These are phyloP conservation scores for Bombus turneri DNA, from an alignment of 1,140 invertebrate species.

Conservation along the genomic window DNA sequence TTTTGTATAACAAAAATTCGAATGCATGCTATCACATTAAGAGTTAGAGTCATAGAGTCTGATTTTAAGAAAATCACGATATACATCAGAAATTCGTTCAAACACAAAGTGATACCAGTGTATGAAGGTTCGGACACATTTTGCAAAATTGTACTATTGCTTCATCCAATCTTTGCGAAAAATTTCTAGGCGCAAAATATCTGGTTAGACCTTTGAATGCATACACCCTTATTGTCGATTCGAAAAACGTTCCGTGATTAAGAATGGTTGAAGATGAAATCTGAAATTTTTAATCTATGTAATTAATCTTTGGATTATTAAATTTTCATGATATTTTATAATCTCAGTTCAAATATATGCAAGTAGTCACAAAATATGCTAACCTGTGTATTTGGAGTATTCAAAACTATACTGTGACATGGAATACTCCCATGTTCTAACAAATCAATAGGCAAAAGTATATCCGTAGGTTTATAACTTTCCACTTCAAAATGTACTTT, in stretches of 20 bases:
- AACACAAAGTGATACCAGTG: constrained; percentile 81
- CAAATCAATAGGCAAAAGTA: constrained; percentile 79
- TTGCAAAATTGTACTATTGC: constrained; percentile 83
- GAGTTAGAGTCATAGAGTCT: constrained; percentile 44
- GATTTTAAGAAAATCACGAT: constrained; percentile 44
- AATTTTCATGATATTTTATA: background rate
- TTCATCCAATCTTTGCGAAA: constrained; percentile 84
- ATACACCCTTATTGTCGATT: constrained; percentile 80
- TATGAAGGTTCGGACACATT: constrained; percentile 84
- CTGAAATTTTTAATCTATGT: constrained; percentile 55
- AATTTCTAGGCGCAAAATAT: constrained; percentile 82
- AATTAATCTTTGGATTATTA: background rate
- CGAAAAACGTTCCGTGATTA: constrained; percentile 74
- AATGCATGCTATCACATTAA: constrained; percentile 61
- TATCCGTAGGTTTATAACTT: constrained; percentile 80
- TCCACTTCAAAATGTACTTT: constrained; percentile 85
- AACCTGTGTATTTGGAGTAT: constrained; percentile 86
- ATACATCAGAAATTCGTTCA: constrained; percentile 52
- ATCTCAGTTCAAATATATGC: no score
- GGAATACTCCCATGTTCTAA: constrained; percentile 85
- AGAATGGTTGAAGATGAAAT: constrained; percentile 66
- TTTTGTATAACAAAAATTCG: constrained; percentile 35
- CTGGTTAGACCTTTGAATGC: constrained; percentile 84
- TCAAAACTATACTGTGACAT: constrained; percentile 87
- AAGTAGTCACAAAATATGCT: constrained; percentile 17